These are phyloP conservation scores for Spilosoma lubricipeda DNA, from an alignment of 2,888 invertebrate species.

Conservation along the genomic window DNA sequence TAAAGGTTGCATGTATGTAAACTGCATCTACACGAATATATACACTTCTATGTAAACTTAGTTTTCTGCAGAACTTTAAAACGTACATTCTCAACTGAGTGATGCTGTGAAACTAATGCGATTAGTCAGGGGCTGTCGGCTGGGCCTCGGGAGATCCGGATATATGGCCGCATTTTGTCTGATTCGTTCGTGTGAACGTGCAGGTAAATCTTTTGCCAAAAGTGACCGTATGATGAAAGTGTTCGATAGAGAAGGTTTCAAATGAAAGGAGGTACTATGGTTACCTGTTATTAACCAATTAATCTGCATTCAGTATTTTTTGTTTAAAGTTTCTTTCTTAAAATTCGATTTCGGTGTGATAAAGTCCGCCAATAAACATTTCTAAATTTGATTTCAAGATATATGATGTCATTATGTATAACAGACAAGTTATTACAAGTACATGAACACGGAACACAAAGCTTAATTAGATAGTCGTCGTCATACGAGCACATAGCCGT, in stretches of 20 bases:
- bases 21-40: not conserved
- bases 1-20: not conserved
- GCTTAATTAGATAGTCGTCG: constrained; percentile 14
- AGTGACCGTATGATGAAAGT: not conserved
- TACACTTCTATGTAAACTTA: constrained; percentile 2
- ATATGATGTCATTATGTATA: not conserved
- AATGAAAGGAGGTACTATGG: not conserved
- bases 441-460: constrained; percentile 1
- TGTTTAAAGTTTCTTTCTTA: not conserved
- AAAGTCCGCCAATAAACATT: too few species aligned
- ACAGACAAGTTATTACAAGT: constrained; percentile 1
- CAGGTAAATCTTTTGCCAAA: constrained; percentile 6
- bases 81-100: constrained; percentile 21
- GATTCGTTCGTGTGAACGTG: constrained; percentile 21
- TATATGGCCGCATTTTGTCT: constrained; percentile 35
- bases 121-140: constrained; percentile 23
- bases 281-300: not conserved
- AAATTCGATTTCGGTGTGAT: not conserved
- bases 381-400: too few species aligned
- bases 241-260: not conserved
- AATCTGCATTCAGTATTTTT: not conserved
- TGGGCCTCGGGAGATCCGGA: constrained; percentile 23
- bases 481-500: constrained; percentile 36
- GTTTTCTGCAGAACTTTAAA: constrained; percentile 24
- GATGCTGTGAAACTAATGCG: constrained; percentile 20